These are phyloP conservation scores for Tineola bisselliella DNA, from an alignment of 2,888 invertebrate genomes.

Conservation along the genomic window DNA sequence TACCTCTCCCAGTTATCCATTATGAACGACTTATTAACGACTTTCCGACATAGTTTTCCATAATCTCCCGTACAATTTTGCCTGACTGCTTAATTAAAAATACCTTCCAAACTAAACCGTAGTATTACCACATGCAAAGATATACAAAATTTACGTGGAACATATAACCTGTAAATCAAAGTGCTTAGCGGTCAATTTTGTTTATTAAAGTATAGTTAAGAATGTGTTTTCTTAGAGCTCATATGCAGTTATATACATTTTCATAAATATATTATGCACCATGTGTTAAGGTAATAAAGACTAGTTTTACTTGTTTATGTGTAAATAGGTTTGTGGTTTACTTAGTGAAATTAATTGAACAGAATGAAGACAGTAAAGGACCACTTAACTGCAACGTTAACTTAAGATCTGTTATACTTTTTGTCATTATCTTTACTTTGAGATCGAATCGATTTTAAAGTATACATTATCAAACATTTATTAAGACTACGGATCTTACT, in stretches of 20 bases:
- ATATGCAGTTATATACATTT: too few relatives aligned
- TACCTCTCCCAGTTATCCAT: not conserved
- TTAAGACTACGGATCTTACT: too few relatives aligned
- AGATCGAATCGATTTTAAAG: too few relatives aligned
- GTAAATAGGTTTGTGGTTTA: not conserved
- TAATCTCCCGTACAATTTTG: not conserved
- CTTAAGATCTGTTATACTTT: not conserved
- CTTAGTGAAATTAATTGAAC: not conserved
- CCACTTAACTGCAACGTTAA: not conserved
- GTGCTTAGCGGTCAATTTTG: not conserved
- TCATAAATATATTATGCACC: too few relatives aligned
- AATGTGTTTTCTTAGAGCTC: not conserved
- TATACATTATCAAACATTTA: too few relatives aligned
- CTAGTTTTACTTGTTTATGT: too few relatives aligned
- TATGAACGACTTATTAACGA: not conserved
- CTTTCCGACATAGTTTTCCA: not conserved
- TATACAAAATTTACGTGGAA: not conserved
- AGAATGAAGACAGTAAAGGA: not conserved
- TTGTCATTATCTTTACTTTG: not conserved
- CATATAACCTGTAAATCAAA: not conserved
- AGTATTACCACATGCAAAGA: not conserved
- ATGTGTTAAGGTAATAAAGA: too few relatives aligned
- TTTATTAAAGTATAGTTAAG: not conserved
- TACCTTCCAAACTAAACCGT: conserved; percentile 29
- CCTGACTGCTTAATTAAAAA: conserved; percentile 40